Evolutionary conservation across 2,113 vertebrate species (phyloP).

Genomic region (Delphinapterus leucas): DNA sequence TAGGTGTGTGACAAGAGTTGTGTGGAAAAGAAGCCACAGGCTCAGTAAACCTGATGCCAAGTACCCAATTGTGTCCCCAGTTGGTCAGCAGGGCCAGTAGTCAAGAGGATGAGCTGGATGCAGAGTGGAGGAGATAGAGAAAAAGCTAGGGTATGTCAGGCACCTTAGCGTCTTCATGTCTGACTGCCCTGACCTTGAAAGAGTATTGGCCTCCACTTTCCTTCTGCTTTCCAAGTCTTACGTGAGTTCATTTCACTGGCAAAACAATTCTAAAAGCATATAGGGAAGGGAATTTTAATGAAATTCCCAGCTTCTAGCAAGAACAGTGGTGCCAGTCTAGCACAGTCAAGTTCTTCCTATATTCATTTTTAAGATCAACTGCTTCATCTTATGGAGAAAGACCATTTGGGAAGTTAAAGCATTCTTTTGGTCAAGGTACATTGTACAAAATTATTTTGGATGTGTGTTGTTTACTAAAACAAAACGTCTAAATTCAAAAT

Average conservation of each 20-base stretch:
- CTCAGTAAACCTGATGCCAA: background rate
- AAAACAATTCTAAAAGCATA: background rate
- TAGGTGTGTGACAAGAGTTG: background rate
- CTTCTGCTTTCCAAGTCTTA: background rate
- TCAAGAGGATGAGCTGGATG: background rate
- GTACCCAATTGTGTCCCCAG: background rate
- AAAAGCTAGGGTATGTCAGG: background rate
- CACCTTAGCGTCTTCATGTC: background rate
- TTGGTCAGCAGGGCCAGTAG: background rate
- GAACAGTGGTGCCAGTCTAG: background rate
- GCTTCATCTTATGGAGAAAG: background rate
- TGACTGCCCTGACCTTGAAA: background rate
- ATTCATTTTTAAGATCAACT: background rate
- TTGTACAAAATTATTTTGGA: background rate
- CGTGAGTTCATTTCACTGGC: background rate
- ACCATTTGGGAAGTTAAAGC: background rate
- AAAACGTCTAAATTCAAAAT: background rate
- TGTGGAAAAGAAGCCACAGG: background rate
- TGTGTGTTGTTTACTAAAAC: background rate
- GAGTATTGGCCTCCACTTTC: background rate
- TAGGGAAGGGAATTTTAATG: background rate
- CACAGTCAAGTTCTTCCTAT: background rate
- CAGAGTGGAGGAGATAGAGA: background rate
- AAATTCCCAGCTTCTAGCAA: background rate
- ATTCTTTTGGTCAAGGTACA: background rate